Evolutionary conservation across 2,888 invertebrate species (phyloP).

Genomic region (Phytoseiulus persimilis): DNA sequence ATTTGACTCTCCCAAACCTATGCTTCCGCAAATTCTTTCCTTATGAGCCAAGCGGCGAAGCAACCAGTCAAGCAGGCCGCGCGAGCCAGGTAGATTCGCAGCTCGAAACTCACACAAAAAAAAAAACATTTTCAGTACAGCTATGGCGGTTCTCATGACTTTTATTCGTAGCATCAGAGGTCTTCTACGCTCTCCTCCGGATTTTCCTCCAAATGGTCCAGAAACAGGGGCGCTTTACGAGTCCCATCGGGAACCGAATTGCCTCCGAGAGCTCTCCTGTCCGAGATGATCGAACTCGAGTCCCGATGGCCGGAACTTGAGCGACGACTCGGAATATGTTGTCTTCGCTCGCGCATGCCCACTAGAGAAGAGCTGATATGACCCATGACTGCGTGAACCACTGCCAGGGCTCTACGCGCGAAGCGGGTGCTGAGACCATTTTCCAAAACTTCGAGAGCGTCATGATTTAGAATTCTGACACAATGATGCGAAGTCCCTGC

Average conservation of each 20-base stretch:
- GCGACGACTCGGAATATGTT: too few relatives aligned
- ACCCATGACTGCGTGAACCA: too few relatives aligned
- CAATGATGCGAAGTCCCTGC: not conserved
- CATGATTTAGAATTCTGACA: too few relatives aligned
- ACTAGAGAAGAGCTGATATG: too few relatives aligned
- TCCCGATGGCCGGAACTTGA: too few relatives aligned
- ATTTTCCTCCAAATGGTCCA: too few relatives aligned
- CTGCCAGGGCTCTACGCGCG: not conserved
- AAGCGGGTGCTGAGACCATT: not conserved
- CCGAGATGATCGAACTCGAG: too few relatives aligned
- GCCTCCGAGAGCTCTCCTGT: too few relatives aligned
- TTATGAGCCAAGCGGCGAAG: not conserved
- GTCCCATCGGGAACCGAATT: too few relatives aligned
- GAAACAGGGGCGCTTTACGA: too few relatives aligned
- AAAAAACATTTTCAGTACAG: not conserved
- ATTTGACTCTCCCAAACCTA: not conserved
- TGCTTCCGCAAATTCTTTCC: conserved; percentile 5
- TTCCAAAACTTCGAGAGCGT: not conserved
- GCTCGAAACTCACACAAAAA: not conserved
- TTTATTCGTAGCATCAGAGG: not conserved
- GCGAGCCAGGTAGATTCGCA: not conserved
- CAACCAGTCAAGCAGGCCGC: not conserved
- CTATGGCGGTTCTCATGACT: not conserved
- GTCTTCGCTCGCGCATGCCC: too few relatives aligned
- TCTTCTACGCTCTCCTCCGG: too few relatives aligned